phyloP scores from a whole-genome alignment of 37 sponge, comb jelly and placozoan species.

The Chondrosia reniformis region DNA sequence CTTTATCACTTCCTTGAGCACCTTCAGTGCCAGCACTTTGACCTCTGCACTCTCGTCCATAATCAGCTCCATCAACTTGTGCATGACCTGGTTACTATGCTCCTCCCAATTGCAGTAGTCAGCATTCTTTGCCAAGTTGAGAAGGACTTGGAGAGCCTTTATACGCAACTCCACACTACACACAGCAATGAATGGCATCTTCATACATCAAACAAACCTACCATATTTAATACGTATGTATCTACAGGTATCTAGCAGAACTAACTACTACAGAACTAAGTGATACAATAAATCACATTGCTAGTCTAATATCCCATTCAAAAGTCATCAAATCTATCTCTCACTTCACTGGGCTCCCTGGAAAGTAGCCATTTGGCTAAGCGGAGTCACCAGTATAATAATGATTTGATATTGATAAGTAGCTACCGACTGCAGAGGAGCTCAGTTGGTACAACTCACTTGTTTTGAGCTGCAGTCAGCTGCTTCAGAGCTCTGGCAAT shows the following conservation, averaged over 20 bases:
- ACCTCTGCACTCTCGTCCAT: conserved; percentile 29
- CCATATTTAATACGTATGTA: too few relatives aligned
- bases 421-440: too few relatives aligned
- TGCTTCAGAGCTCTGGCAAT: conserved; percentile 13
- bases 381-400: too few relatives aligned
- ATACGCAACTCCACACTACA: conserved; percentile 32
- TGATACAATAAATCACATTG: too few relatives aligned
- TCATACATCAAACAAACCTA: neutral
- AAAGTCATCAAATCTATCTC: too few relatives aligned
- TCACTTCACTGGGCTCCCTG: too few relatives aligned
- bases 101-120: conserved; percentile 67
- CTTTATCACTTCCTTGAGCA: conserved; percentile 63
- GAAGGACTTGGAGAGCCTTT: conserved; percentile 44
- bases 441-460: too few relatives aligned
- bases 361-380: too few relatives aligned
- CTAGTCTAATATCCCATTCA: too few relatives aligned
- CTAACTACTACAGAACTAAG: too few relatives aligned
- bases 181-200: neutral
- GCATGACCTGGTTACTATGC: conserved; percentile 19
- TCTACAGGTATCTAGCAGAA: too few relatives aligned
- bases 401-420: too few relatives aligned
- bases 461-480: conserved; percentile 17
- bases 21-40: conserved; percentile 33
- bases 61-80: conserved; percentile 15
- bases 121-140: conserved; percentile 36